Evolutionary conservation across 2,113 vertebrate genomes (phyloP).

Genomic region (Amazona vittata): DNA sequence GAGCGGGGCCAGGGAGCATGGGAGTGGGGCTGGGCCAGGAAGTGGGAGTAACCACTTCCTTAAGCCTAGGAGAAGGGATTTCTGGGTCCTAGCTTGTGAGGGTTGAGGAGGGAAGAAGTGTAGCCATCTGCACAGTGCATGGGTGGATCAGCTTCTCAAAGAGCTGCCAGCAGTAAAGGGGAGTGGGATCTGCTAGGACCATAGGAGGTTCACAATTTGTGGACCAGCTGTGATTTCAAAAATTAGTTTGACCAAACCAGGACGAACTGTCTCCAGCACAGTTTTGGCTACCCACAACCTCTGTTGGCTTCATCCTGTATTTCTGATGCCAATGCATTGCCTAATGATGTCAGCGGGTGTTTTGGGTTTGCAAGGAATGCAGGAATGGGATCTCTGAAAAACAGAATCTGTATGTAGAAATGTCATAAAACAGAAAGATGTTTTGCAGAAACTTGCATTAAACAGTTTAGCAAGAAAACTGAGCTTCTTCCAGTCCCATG

Average conservation of each 20-base stretch:
- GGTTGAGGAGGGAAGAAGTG: not conserved
- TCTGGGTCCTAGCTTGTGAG: not conserved
- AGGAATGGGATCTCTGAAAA: conserved; percentile 48
- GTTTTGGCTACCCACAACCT: conserved; percentile 50
- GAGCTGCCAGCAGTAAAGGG: not conserved
- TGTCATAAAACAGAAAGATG: not conserved
- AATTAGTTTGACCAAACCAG: not conserved
- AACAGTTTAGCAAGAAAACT: conserved; percentile 13
- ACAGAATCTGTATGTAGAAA: conserved; percentile 54
- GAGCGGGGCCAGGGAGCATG: conserved; percentile 15
- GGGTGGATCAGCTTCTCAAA: not conserved
- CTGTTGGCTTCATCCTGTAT: not conserved
- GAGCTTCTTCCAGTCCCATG: not conserved
- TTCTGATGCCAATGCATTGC: conserved; percentile 55
- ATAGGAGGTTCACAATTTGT: not conserved
- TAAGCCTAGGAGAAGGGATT: not conserved
- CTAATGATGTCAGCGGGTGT: conserved; percentile 64
- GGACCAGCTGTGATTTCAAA: conserved; percentile 25
- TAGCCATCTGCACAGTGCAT: not conserved
- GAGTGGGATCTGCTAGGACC: not conserved
- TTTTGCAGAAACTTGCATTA: conserved; percentile 30
- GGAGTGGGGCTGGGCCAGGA: not conserved
- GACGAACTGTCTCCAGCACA: conserved; percentile 35
- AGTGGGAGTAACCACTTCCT: not conserved
- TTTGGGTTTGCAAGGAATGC: conserved; percentile 62